These are phyloP conservation scores for Caenorhabditis plicata DNA, from an alignment of 2,888 invertebrate genomes.

Conservation along the genomic window DNA sequence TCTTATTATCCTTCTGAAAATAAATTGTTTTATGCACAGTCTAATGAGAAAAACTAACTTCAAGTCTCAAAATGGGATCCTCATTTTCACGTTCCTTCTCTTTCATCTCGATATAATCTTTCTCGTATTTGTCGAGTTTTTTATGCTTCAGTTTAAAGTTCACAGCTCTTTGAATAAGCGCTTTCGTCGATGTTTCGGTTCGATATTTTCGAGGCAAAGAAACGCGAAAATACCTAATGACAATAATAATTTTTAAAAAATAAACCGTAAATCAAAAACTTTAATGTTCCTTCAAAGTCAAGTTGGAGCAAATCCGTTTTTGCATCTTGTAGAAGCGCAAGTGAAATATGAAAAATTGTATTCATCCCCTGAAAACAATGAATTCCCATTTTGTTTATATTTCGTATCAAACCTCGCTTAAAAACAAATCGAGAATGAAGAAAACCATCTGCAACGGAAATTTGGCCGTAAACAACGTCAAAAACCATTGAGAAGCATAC, in stretches of 20 bases:
- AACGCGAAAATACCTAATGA: conserved; percentile 79
- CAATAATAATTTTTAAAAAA: not conserved
- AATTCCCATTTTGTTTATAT: not conserved
- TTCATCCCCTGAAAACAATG: conserved; percentile 81
- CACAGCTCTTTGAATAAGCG: conserved; percentile 86
- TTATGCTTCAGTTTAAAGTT: conserved; percentile 78
- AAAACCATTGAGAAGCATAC: conserved; percentile 99
- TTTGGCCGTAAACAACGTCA: conserved; percentile 97
- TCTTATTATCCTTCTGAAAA: conserved; percentile 52
- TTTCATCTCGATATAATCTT: conserved; percentile 81
- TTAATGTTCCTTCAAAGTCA: conserved; percentile 95
- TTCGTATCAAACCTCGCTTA: conserved; percentile 70
- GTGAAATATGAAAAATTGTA: conserved; percentile 90
- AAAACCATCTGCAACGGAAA: conserved; percentile 96
- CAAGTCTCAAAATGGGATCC: conserved; percentile 69
- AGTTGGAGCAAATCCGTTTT: conserved; percentile 80
- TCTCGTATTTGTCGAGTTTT: conserved; percentile 89
- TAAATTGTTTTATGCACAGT: conserved; percentile 8
- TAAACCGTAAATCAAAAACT: conserved; percentile 70
- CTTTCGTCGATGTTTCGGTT: conserved; percentile 83
- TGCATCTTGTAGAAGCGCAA: conserved; percentile 85
- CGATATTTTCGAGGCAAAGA: conserved; percentile 93
- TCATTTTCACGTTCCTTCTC: conserved; percentile 68
- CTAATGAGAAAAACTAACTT: conserved; percentile 60
- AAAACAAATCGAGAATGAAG: conserved; percentile 92